phyloP scores from a whole-genome alignment of 1,140 invertebrate species.

The Aphelinus atriplicis region DNA sequence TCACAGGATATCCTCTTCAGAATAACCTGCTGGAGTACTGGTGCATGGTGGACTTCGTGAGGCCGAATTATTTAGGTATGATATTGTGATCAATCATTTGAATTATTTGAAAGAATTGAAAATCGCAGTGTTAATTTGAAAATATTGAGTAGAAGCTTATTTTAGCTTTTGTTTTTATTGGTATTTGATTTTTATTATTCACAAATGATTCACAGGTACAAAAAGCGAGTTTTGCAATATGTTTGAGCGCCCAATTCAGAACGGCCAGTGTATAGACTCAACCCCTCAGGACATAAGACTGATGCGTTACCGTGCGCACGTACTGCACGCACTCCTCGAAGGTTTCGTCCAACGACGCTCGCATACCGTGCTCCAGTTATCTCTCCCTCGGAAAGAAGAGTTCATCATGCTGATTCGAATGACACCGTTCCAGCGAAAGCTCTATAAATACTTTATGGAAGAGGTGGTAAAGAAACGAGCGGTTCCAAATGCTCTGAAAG shows the following conservation, averaged over 20 bases:
- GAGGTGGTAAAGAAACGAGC: conserved; percentile 86
- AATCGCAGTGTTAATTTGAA: no score
- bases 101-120: no score
- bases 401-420: conserved; percentile 90
- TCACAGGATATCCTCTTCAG: conserved; percentile 96
- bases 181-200: no score
- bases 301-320: conserved; percentile 90
- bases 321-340: conserved; percentile 87
- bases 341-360: conserved; percentile 94
- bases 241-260: conserved; percentile 95
- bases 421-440: conserved; percentile 85
- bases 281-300: conserved; percentile 89
- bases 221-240: conserved; percentile 95
- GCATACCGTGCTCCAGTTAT: conserved; percentile 86
- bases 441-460: conserved; percentile 92
- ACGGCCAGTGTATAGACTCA: conserved; percentile 93
- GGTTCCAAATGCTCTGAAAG: conserved; percentile 95
- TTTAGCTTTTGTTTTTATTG: no score
- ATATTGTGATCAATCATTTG: neutral
- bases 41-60: conserved; percentile 97
- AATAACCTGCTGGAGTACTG: conserved; percentile 96
- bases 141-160: no score
- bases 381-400: conserved; percentile 90
- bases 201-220: conserved; percentile 64
- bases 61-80: conserved; percentile 85